phyloP scores from a whole-genome alignment of 1,140 invertebrate genomes.

The Grapholita molesta region DNA sequence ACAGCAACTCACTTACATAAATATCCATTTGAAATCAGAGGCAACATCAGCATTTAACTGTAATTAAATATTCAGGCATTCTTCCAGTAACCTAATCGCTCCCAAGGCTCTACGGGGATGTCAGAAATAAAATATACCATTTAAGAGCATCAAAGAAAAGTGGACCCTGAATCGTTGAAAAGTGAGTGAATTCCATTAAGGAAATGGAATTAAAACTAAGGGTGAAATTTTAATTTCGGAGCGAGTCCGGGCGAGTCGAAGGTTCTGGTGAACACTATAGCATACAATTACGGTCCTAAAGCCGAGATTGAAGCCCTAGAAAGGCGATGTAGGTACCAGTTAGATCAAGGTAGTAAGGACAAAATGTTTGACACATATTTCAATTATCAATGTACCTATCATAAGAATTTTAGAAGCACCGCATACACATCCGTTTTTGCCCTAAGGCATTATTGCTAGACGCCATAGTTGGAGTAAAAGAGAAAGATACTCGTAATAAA shows the following conservation, averaged over 20 bases:
- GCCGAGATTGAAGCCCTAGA: too few species aligned
- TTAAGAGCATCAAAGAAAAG: constrained; percentile 34
- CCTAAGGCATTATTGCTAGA: too few species aligned
- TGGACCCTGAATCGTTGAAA: constrained; percentile 44
- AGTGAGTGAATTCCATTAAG: constrained; percentile 49
- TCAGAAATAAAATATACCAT: constrained; percentile 38
- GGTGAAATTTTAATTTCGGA: background rate
- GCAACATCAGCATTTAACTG: background rate
- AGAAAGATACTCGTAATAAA: too few species aligned
- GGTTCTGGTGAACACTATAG: background rate
- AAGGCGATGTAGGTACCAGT: too few species aligned
- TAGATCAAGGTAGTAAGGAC: too few species aligned
- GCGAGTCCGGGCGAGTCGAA: background rate
- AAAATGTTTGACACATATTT: too few species aligned
- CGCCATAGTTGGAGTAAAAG: too few species aligned
- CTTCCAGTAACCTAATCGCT: constrained; percentile 7
- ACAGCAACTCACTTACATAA: background rate
- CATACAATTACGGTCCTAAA: background rate
- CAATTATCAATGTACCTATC: too few species aligned
- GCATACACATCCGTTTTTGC: too few species aligned
- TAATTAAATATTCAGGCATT: constrained; percentile 4
- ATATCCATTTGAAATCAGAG: background rate
- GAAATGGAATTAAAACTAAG: constrained; percentile 39
- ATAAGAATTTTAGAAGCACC: too few species aligned
- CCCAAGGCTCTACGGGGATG: constrained; percentile 9